Percentiles rank a stretch among this genome's conserved stretches.
Conservation (phyloP, 2,113 vertebrate species). For the Nesogale talazaci region DNA sequence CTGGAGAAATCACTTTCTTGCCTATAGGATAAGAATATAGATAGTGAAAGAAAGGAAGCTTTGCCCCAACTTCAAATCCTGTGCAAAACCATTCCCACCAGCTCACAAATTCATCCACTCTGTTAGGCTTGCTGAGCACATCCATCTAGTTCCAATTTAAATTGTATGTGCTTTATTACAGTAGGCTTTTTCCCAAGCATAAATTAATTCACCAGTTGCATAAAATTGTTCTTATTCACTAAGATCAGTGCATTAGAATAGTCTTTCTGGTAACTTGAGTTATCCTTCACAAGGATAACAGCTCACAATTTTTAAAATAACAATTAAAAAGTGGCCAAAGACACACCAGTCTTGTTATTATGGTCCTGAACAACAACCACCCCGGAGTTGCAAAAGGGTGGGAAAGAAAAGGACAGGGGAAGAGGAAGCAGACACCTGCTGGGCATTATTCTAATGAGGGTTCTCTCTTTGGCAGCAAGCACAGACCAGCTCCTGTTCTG, state of each 20-base stretch:
- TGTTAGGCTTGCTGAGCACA: neutral
- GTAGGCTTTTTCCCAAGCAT: neutral
- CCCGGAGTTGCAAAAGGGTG: conserved; percentile 18
- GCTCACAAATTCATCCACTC: neutral
- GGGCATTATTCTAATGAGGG: conserved; percentile 43
- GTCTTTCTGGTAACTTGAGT: neutral
- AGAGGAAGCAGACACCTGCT: conserved; percentile 23
- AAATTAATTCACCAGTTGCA: neutral
- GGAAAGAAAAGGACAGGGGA: conserved; percentile 23
- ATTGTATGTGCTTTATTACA: neutral
- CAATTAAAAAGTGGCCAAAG: conserved; percentile 8
- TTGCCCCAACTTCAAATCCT: neutral
- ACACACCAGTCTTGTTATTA: neutral
- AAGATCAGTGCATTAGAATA: neutral
- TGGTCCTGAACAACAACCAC: conserved; percentile 28
- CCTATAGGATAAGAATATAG: neutral
- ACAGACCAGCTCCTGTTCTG: conserved; percentile 48
- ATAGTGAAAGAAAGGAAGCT: neutral
- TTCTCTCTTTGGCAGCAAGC: conserved; percentile 8
- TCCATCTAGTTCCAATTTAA: neutral
- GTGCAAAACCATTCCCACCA: neutral
- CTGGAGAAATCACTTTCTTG: neutral
- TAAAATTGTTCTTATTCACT: neutral
- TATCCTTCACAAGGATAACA: neutral
- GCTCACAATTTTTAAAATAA: neutral